Evolutionary conservation across 2,113 vertebrate genomes (phyloP), one percentile per base, ranked within the genome.

Genomic region (Prochilodus magdalenae): DNA sequence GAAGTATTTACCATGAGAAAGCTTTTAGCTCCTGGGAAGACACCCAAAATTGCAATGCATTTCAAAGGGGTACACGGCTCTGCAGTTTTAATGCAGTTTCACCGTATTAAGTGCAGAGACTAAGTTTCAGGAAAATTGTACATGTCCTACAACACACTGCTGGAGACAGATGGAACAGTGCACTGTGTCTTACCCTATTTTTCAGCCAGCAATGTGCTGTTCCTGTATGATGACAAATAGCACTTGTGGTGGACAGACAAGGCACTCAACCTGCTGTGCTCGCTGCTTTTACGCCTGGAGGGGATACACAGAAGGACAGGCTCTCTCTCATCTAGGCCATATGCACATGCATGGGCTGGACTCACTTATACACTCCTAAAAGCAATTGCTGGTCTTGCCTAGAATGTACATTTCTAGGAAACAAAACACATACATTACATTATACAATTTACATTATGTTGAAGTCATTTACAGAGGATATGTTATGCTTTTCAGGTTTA

Each of bases 161-260:
- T 44, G 36, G 18, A 63, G 69, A 75, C 55, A 55, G 27, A n/a
- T 62, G 67, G 59, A 27, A 51, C 27, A 30, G 51, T 78, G 70
- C 47, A 74, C 30, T n/a, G 36, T 79, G 69, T 47, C 75, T 67
- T 77, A 22, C 5, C 30, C 15, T 14, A 81, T 40, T n/a, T 49
- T 53, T 79, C 44, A 22, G 57, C 71, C 63, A 12, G 59, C 33
- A 22, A 57, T 65, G 66, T 10, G 24, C 33, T 11, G 33, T 40
- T 77, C n/a, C 53, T 62, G 53, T 59, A 84, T 80, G 78, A 81
- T 78, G 85, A 84, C 53, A 78, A 83, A 86, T 80, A 66, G 49
- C n/a, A 51, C 65, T 71, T n/a, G n/a, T 65, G 36, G 47, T 76
- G 44, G 66, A 75, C n/a, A 13, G 74, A 72, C 63, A 65, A 78